A percentile compares a stretch with the other conserved stretches of the same genome.
Conservation (phyloP, 2,888 invertebrate species). For the Rhopalosiphum nymphaeae region DNA sequence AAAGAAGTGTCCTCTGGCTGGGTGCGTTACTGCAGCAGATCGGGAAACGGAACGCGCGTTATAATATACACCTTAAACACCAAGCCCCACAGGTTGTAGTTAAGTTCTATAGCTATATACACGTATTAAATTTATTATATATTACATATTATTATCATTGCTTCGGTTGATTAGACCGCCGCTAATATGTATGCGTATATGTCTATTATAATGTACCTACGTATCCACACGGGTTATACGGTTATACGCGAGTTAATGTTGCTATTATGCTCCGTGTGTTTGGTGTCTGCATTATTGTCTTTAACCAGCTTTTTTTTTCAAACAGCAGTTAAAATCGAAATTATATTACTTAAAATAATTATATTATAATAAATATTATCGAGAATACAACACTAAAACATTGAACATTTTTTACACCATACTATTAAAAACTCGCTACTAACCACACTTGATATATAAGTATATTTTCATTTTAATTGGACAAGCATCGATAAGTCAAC, state of each 20-base stretch:
- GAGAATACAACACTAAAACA: too few relatives aligned
- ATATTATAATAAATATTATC: too few relatives aligned
- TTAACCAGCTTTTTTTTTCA: too few relatives aligned
- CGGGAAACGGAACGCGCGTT: background rate
- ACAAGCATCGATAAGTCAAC: background rate
- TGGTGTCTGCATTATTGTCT: background rate
- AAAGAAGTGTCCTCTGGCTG: slow-evolving; percentile 50
- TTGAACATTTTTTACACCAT: background rate
- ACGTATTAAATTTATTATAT: background rate
- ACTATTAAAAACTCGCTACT: background rate
- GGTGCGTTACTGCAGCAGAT: slow-evolving; percentile 27
- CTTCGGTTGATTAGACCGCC: slow-evolving; percentile 5
- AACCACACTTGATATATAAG: too few relatives aligned
- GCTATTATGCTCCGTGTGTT: too few relatives aligned
- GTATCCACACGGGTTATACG: background rate
- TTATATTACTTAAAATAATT: too few relatives aligned
- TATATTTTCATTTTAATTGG: background rate
- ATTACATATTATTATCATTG: background rate
- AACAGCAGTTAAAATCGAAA: too few relatives aligned
- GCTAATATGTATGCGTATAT: background rate
- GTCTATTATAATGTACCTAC: background rate
- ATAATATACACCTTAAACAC: slow-evolving; percentile 17
- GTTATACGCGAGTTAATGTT: too few relatives aligned
- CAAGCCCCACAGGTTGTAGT: slow-evolving; percentile 33
- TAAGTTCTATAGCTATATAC: background rate